phyloP scores from a whole-genome alignment of 2,113 vertebrate species.

The Athene cunicularia region DNA sequence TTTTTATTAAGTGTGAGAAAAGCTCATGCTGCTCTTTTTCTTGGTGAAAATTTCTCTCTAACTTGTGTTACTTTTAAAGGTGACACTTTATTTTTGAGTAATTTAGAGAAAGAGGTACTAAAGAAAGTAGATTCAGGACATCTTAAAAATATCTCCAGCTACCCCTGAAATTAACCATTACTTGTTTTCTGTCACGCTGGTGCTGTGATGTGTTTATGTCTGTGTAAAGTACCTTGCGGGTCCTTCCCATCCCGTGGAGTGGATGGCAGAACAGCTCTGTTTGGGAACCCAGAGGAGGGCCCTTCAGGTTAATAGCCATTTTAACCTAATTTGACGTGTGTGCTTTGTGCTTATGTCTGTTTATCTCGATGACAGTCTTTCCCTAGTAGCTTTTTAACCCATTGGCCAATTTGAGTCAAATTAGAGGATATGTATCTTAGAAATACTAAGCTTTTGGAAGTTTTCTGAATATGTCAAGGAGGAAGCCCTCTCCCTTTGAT shows the following conservation, averaged over 20 bases:
- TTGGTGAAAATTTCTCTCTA: neutral
- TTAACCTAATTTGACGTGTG: neutral
- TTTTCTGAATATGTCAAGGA: neutral
- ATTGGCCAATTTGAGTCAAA: neutral
- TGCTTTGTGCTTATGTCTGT: neutral
- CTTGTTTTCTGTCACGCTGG: neutral
- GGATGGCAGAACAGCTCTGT: neutral
- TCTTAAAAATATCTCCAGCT: neutral
- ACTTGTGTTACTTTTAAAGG: neutral
- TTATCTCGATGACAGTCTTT: neutral
- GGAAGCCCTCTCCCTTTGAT: neutral
- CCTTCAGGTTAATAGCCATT: neutral
- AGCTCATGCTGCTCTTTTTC: neutral
- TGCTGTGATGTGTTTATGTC: neutral
- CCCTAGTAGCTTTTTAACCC: neutral
- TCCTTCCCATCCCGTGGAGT: neutral
- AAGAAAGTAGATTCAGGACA: neutral
- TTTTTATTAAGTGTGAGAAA: slow-evolving; percentile 7
- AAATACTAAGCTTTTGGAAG: neutral
- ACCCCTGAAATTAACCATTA: neutral
- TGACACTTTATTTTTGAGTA: neutral
- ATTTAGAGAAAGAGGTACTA: neutral
- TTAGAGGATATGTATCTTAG: neutral
- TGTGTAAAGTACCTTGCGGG: neutral
- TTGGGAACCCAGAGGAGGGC: neutral